Conservation (phyloP, 2,113 vertebrate species). For the Ophthalmolycus amberensis region DNA sequence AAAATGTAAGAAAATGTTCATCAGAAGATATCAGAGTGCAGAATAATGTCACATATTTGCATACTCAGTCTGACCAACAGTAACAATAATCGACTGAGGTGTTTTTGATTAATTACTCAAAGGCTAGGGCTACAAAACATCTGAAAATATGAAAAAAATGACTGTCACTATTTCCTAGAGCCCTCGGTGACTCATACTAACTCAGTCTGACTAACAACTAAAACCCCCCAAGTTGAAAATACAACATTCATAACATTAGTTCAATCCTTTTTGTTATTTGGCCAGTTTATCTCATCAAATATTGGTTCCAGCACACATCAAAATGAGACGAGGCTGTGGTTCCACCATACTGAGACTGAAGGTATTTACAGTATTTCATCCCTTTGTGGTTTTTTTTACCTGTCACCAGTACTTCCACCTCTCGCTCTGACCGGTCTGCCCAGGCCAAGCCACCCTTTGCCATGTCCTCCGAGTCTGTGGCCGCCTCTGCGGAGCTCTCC, state of each 20-base stretch:
- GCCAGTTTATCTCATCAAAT: neutral
- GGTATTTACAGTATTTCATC: neutral
- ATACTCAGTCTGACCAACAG: neutral
- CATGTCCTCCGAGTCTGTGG: slow-evolving; percentile 87
- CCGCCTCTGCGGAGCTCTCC: slow-evolving; percentile 89
- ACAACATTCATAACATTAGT: neutral
- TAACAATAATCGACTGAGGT: neutral
- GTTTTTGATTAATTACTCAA: neutral
- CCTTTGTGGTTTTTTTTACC: slow-evolving; percentile 28
- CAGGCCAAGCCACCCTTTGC: slow-evolving; percentile 86
- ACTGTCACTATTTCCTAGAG: too few relatives aligned
- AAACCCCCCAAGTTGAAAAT: neutral
- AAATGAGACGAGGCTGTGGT: neutral
- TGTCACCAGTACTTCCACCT: slow-evolving; percentile 87
- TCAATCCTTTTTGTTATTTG: neutral
- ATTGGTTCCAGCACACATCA: neutral
- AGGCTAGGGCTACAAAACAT: neutral
- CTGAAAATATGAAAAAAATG: neutral
- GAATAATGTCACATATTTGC: neutral
- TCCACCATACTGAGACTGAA: too few relatives aligned
- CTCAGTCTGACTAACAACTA: neutral
- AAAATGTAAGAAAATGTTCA: neutral
- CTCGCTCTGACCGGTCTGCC: slow-evolving; percentile 91
- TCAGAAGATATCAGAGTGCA: neutral
- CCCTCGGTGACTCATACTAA: neutral